Conservation (phyloP, 1,140 invertebrate genomes). For the Tetramorium simillimum region DNA sequence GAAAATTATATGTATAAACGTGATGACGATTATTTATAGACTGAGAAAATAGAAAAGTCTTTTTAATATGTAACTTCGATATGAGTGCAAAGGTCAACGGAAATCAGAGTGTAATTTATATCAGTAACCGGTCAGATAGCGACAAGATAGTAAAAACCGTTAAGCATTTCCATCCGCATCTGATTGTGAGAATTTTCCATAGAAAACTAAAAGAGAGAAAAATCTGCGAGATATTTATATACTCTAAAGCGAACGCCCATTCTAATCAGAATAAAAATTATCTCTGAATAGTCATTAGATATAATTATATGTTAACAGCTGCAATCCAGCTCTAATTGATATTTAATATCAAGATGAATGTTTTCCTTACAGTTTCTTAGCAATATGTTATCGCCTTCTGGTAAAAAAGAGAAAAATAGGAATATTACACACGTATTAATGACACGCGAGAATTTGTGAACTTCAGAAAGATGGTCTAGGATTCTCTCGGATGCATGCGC, state of each 20-base stretch:
- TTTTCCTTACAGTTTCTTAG: slow-evolving; percentile 1
- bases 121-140: neutral
- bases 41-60: neutral
- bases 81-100: neutral
- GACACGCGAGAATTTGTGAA: neutral
- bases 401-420: neutral
- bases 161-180: neutral
- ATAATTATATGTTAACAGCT: neutral
- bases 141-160: neutral
- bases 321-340: neutral
- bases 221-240: neutral
- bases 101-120: neutral
- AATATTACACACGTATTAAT: neutral
- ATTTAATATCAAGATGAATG: neutral
- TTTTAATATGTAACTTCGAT: neutral
- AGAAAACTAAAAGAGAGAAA: neutral
- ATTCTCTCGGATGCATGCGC: neutral
- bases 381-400: neutral
- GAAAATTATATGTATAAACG: neutral
- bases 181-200: neutral
- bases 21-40: neutral
- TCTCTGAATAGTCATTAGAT: neutral
- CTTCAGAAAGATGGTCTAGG: slow-evolving; percentile 5
- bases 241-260: neutral
- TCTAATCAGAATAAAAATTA: neutral